A percentile compares a stretch with the other conserved stretches of the same genome.
phyloP scores from a whole-genome alignment of 2,113 vertebrate species.

The Indicator indicator region DNA sequence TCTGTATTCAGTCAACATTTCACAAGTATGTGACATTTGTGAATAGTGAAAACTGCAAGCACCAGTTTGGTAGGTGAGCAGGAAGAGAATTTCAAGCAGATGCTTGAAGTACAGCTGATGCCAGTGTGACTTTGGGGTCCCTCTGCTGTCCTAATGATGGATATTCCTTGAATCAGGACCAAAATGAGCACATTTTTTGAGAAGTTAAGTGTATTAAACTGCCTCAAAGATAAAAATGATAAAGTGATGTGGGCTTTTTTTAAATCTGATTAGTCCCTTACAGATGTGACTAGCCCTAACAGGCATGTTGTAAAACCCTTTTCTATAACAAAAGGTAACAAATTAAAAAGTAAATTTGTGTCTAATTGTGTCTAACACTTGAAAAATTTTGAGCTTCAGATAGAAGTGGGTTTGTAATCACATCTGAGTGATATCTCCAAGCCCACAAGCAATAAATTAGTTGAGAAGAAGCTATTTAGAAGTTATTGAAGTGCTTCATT shows the following conservation, averaged over 20 bases:
- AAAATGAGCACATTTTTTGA: neutral
- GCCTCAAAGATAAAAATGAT: neutral
- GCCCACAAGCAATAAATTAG: neutral
- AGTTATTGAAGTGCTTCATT: neutral
- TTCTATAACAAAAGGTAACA: neutral
- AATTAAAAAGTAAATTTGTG: neutral
- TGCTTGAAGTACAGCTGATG: neutral
- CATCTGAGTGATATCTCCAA: neutral
- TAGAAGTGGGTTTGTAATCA: neutral
- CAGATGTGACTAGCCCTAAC: neutral
- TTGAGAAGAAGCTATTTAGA: neutral
- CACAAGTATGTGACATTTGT: neutral
- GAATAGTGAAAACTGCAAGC: neutral
- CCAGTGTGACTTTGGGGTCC: neutral
- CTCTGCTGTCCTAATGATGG: conserved; percentile 33
- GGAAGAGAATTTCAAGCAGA: neutral
- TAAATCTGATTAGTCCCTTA: neutral
- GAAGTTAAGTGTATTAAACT: neutral
- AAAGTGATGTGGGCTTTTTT: neutral
- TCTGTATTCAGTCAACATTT: neutral
- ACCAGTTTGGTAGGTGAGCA: neutral
- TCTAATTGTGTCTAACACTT: neutral
- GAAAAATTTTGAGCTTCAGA: neutral
- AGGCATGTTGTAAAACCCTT: neutral
- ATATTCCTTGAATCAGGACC: neutral